phyloP scores from a whole-genome alignment of 2,888 invertebrate species.

The Xylocampa areola region DNA sequence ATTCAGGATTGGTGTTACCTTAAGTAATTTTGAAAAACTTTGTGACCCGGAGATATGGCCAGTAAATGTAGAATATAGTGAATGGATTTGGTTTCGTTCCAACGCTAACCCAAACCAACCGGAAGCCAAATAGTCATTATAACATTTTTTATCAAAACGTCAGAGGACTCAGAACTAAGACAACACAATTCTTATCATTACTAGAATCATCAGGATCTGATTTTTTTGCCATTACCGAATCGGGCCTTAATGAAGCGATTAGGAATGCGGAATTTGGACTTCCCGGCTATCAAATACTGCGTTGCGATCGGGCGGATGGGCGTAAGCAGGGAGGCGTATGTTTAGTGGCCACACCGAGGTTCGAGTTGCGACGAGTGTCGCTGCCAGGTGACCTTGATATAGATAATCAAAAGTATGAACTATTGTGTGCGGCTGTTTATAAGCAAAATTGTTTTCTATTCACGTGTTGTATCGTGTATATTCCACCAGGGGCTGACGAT shows the following conservation, averaged over 20 bases:
- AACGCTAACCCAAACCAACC: background rate
- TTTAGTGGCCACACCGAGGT: conserved; percentile 15
- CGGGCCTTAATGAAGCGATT: conserved; percentile 11
- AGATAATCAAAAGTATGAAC: conserved; percentile 9
- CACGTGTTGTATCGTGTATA: no score
- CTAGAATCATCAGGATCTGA: no score
- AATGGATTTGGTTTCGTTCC: no score
- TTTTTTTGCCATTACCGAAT: conserved; percentile 27
- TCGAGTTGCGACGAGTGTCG: conserved; percentile 6
- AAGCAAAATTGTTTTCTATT: no score
- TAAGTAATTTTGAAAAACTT: no score
- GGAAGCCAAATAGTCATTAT: conserved; percentile 11
- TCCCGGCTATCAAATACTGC: conserved; percentile 8
- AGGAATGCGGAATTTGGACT: conserved; percentile 8
- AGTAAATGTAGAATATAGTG: no score
- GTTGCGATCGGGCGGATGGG: conserved; percentile 12
- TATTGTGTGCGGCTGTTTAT: no score
- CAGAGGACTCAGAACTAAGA: no score
- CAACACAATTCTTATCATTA: no score
- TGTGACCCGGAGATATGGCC: no score
- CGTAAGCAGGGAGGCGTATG: no score
- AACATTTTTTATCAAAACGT: conserved; percentile 34
- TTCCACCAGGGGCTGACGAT: conserved; percentile 11
- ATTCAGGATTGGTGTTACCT: no score
- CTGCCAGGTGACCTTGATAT: conserved; percentile 8